These are phyloP conservation scores for Drosophila varians DNA, from an alignment of 1,140 invertebrate species.

Conservation along the genomic window DNA sequence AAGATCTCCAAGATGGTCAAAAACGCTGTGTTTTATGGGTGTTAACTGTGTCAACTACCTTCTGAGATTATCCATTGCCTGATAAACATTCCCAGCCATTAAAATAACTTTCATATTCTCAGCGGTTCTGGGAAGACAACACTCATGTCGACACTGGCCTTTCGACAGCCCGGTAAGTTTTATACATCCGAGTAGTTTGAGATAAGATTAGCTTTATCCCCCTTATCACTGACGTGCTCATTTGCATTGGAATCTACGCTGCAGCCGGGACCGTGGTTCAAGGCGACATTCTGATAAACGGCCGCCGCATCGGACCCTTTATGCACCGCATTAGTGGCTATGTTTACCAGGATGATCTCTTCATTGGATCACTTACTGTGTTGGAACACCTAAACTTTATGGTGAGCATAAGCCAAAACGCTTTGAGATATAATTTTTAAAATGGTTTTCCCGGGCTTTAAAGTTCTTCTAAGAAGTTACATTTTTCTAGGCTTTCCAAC, in stretches of 20 bases:
- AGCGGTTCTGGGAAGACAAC: slow-evolving; percentile 98
- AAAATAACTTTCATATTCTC: slow-evolving; percentile 54
- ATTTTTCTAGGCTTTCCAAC: too few species aligned
- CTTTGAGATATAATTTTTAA: too few species aligned
- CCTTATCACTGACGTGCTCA: slow-evolving; percentile 16
- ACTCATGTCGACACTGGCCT: slow-evolving; percentile 94
- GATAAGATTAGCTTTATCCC: slow-evolving; percentile 55
- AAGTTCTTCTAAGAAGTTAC: background rate
- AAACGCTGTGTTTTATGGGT: slow-evolving; percentile 10
- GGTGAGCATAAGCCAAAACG: slow-evolving; percentile 84
- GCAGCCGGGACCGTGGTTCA: slow-evolving; percentile 88
- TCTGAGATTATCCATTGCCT: background rate
- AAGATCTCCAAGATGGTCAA: slow-evolving; percentile 6
- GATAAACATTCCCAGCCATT: slow-evolving; percentile 14
- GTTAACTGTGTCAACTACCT: slow-evolving; percentile 23
- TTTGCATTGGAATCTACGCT: slow-evolving; percentile 39
- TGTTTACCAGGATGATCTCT: slow-evolving; percentile 97
- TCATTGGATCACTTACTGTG: slow-evolving; percentile 94
- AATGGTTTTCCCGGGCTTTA: too few species aligned
- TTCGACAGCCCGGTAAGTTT: slow-evolving; percentile 87
- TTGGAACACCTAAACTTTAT: slow-evolving; percentile 95
- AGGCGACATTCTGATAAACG: slow-evolving; percentile 91
- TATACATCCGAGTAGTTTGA: slow-evolving; percentile 12
- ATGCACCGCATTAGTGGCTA: slow-evolving; percentile 94
- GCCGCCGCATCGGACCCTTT: slow-evolving; percentile 87